These are phyloP conservation scores for Nephrotoma flavescens DNA, from an alignment of 2,888 invertebrate genomes.

Conservation along the genomic window DNA sequence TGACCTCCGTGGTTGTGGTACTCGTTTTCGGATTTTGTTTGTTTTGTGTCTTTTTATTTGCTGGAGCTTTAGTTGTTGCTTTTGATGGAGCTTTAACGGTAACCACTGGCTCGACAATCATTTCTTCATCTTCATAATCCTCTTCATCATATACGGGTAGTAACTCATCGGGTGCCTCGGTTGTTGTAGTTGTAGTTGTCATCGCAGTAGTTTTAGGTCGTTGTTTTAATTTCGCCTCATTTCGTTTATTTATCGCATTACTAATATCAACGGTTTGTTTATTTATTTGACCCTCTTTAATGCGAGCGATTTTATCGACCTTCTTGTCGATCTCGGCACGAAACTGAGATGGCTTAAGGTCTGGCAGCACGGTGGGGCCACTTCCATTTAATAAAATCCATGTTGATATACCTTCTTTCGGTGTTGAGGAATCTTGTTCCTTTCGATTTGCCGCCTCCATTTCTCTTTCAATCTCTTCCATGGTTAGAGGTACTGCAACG, in stretches of 20 bases:
- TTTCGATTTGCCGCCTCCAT: constrained; percentile 20
- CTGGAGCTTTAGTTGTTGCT: neutral
- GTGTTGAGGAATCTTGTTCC: constrained; percentile 35
- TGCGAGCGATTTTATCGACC: constrained; percentile 12
- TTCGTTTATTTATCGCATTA: constrained; percentile 19
- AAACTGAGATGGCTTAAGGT: constrained; percentile 11
- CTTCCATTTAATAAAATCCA: constrained; percentile 55
- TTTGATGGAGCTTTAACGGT: neutral
- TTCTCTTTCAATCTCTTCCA: constrained; percentile 43
- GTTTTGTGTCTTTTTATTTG: constrained; percentile 8
- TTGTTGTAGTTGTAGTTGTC: constrained; percentile 13
- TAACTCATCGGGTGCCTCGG: neutral
- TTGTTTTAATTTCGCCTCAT: constrained; percentile 19
- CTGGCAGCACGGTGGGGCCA: constrained; percentile 28
- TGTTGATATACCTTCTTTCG: constrained; percentile 54
- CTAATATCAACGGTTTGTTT: constrained; percentile 9
- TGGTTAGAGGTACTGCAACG: constrained; percentile 47
- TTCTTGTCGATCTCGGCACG: constrained; percentile 10
- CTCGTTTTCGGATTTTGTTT: constrained; percentile 12
- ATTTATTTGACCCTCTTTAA: constrained; percentile 9
- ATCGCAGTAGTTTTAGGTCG: constrained; percentile 20
- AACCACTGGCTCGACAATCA: neutral
- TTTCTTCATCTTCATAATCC: neutral
- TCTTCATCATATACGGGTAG: constrained; percentile 15
- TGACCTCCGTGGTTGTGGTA: constrained; percentile 11